These are phyloP conservation scores for Aplysina aerophoba DNA, from an alignment of 37 sponge, comb jelly and placozoan genomes.

Conservation along the genomic window DNA sequence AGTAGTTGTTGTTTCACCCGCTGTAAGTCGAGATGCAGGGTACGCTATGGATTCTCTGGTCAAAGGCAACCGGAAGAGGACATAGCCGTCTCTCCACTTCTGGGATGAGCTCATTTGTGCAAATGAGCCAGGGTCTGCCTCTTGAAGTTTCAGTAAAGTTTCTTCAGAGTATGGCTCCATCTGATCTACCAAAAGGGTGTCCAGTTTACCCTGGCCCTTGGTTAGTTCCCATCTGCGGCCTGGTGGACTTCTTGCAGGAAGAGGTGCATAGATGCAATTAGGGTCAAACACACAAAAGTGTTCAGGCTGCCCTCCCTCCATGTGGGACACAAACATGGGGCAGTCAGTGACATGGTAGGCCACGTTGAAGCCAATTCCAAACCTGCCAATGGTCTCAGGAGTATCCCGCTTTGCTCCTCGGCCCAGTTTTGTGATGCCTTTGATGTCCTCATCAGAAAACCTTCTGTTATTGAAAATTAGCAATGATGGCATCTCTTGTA, in stretches of 20 bases:
- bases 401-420: conserved; percentile 71
- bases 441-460: conserved; percentile 72
- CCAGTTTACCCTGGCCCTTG: neutral
- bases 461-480: conserved; percentile 71
- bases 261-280: conserved; percentile 36
- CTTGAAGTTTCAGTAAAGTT: neutral
- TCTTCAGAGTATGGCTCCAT: conserved; percentile 56
- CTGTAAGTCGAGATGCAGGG: conserved; percentile 5
- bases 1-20: neutral
- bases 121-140: conserved; percentile 30
- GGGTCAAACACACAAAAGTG: conserved; percentile 82
- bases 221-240: conserved; percentile 8
- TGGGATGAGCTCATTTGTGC: neutral
- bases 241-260: neutral
- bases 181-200: conserved; percentile 47
- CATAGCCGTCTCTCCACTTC: conserved; percentile 42
- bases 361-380: conserved; percentile 91
- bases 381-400: conserved; percentile 71
- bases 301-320: conserved; percentile 39
- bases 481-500: conserved; percentile 67
- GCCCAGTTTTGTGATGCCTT: conserved; percentile 76
- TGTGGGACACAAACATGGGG: conserved; percentile 71
- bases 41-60: neutral
- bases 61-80: conserved; percentile 65
- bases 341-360: conserved; percentile 90